Base-by-base conservation (phyloP, 2,888 invertebrate species). In the Thera britannica region DNA sequence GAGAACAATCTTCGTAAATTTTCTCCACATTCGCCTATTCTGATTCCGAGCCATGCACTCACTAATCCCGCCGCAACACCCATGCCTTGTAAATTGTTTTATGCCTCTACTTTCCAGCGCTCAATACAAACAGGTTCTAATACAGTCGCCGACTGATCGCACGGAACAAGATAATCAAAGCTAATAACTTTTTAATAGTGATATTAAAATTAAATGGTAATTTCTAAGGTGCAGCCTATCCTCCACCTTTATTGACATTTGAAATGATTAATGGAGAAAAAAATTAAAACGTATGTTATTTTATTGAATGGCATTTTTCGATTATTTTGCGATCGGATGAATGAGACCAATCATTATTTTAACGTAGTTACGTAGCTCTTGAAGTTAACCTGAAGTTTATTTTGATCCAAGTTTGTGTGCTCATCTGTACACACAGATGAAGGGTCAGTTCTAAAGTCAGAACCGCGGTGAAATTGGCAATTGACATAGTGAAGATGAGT, bases 61-160 rank as follows among this genome's bases (percentile, higher is more conserved):
- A 35, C 62, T 49, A 49, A 46, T 58, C 34, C 36, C 41, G 38
- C 51, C 9, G 44, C 36, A 35, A 5, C 8, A 23, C 8, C 6
- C 41, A 49, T 62, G 44, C 12, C 49, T 55, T 36, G 46, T 58
- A 62, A 67, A 67, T 55, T 62, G 65, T 65, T 62, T 64, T 49
- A 59, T 38, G 59, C 38, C 11, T 65, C 49, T 51, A 65, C 65
- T 69, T 69, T 69, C 69, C 69, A 58, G 55, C n/a, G 62, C 62
- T 62, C 49, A 49, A 62, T 65, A 38, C 41, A 54, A 68, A 68
- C 65, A 35, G 55, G 65, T 69, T 69, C 35, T 56, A 57, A 51
- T 62, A 58, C 67, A 62, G 48, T 62, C 62, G 12, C 12, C 35
- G 54, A 49, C 58, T 58, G 34, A 66, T 58, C 6, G 23, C 41